A percentile compares a stretch with the other conserved stretches of the same genome.
These are phyloP conservation scores for Rhincodon typus DNA, from an alignment of 2,797 vertebrate genomes.

Conservation along the genomic window DNA sequence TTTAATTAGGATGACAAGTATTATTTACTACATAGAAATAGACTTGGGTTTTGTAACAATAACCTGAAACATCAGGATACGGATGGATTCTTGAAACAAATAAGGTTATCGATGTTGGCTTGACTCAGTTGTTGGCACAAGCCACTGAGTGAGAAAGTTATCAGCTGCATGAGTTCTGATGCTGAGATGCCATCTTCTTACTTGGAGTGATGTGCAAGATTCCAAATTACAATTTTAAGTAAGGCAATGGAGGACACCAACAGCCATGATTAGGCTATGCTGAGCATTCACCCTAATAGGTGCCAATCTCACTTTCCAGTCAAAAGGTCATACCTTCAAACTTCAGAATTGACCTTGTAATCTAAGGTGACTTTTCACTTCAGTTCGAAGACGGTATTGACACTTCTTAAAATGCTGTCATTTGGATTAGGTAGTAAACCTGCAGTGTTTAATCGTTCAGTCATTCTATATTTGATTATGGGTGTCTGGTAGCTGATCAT, in stretches of 20 bases:
- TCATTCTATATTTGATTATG: too few species aligned
- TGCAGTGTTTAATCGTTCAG: too few species aligned
- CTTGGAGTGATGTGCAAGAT: not conserved
- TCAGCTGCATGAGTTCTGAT: too few species aligned
- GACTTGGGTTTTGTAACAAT: not conserved
- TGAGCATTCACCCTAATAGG: not conserved
- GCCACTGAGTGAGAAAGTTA: too few species aligned
- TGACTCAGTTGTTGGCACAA: not conserved
- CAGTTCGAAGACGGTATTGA: not conserved
- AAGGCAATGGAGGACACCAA: not conserved
- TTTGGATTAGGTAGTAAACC: not conserved
- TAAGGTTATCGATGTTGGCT: not conserved
- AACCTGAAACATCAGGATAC: not conserved
- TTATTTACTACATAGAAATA: not conserved
- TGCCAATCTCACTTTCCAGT: not conserved
- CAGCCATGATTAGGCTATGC: not conserved
- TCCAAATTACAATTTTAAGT: not conserved
- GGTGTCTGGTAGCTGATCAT: too few species aligned
- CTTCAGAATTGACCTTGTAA: not conserved
- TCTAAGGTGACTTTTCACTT: not conserved
- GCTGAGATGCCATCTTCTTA: too few species aligned
- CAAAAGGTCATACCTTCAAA: too few species aligned
- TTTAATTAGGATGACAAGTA: not conserved
- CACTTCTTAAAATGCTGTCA: not conserved
- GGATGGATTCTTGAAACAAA: not conserved